Conservation (phyloP, 2,113 vertebrate genomes). For the Campylomormyrus numenius region DNA sequence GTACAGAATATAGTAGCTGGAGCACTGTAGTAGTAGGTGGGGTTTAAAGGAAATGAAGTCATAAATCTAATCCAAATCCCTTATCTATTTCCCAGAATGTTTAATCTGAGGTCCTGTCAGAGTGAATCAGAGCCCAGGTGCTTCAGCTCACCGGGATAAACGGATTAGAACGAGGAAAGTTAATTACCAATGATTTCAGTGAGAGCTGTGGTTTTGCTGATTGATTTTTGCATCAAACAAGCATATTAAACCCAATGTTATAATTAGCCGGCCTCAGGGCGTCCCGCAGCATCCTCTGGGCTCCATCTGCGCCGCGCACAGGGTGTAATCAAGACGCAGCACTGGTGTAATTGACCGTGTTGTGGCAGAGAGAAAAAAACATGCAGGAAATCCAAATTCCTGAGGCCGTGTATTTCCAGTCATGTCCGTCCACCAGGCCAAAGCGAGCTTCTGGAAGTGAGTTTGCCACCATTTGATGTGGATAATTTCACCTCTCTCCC, state of each 20-base stretch:
- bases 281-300: neutral
- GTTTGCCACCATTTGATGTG: neutral
- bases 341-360: neutral
- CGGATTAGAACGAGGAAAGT: conserved; percentile 23
- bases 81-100: neutral
- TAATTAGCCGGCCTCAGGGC: conserved; percentile 14
- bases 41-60: neutral
- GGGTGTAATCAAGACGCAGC: neutral
- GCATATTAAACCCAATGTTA: conserved; percentile 30
- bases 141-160: neutral
- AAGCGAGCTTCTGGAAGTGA: neutral
- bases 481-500: neutral
- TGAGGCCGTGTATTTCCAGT: neutral
- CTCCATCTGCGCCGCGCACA: neutral
- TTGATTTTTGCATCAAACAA: conserved; percentile 22
- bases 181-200: conserved; percentile 33
- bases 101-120: conserved; percentile 3
- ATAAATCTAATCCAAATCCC: neutral
- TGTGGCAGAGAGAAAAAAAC: neutral
- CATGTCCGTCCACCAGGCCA: neutral
- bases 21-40: neutral
- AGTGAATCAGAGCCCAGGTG: neutral
- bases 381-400: neutral
- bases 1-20: neutral
- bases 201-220: conserved; percentile 8